Conservation (phyloP, 2,113 vertebrate genomes). For the Diadophis punctatus region DNA sequence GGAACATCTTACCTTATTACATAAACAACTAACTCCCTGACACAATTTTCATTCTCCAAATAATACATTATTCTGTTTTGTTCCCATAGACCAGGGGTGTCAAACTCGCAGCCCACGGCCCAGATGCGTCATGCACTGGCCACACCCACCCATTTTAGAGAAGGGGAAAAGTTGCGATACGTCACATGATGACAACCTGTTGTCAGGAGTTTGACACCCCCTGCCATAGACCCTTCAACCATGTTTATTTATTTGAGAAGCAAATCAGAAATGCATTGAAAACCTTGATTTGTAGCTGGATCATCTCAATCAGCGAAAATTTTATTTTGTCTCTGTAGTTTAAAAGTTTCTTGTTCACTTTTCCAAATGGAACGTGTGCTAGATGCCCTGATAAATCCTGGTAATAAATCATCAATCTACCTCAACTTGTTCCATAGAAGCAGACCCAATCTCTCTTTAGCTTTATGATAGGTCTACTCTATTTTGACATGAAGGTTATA, state of each 20-base stretch:
- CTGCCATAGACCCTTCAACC: conserved; percentile 35
- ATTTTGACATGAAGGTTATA: background rate
- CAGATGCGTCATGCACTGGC: too few species aligned
- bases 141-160: too few species aligned
- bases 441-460: conserved; percentile 17
- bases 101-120: too few species aligned
- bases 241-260: conserved; percentile 66
- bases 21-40: conserved; percentile 46
- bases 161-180: too few species aligned
- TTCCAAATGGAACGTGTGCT: conserved; percentile 76
- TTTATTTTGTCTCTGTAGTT: conserved; percentile 78
- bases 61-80: conserved; percentile 61
- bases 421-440: conserved; percentile 56
- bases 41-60: conserved; percentile 40
- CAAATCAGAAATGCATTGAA: conserved; percentile 63
- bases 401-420: conserved; percentile 64
- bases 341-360: conserved; percentile 80
- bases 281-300: conserved; percentile 77
- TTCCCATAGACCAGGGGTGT: conserved; percentile 23
- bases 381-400: conserved; percentile 73
- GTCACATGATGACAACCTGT: too few species aligned
- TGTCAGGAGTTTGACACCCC: too few species aligned
- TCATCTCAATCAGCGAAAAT: conserved; percentile 77
- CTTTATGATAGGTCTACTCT: conserved; percentile 14
- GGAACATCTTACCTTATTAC: conserved; percentile 43